Evolutionary conservation across 2,113 vertebrate species (phyloP).

Genomic region (Copsychus sechellarum): DNA sequence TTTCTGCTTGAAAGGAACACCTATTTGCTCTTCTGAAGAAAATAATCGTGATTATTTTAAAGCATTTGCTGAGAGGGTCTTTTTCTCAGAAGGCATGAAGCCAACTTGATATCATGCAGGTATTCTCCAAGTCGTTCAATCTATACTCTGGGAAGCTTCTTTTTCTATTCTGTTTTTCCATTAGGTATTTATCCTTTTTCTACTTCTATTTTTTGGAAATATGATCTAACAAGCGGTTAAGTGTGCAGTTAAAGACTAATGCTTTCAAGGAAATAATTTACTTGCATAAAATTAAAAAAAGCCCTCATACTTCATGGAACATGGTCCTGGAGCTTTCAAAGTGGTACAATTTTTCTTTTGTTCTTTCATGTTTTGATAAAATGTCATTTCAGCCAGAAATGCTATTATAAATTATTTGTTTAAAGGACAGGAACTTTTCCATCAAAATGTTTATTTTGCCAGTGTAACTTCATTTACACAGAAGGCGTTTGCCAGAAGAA

Average conservation of each 20-base stretch:
- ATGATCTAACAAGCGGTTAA: neutral
- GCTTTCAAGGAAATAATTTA: neutral
- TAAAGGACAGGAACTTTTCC: neutral
- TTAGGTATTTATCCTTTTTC: neutral
- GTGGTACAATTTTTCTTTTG: neutral
- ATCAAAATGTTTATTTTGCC: neutral
- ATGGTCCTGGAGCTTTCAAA: neutral
- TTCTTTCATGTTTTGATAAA: neutral
- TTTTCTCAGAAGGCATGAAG: neutral
- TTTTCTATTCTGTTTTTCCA: neutral
- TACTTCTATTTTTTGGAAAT: neutral
- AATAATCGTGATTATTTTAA: neutral
- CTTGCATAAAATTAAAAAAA: constrained; percentile 1
- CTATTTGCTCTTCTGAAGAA: neutral
- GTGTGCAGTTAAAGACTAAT: neutral
- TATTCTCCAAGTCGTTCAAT: neutral
- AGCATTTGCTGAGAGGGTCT: neutral
- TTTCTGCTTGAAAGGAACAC: neutral
- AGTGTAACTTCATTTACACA: neutral
- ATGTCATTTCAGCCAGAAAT: neutral
- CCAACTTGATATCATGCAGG: neutral
- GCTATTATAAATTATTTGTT: neutral
- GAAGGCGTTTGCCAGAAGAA: neutral
- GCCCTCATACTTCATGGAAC: neutral
- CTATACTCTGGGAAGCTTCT: neutral